Conservation (phyloP, 1,140 invertebrate species). For the Arctopsyche grandis region DNA sequence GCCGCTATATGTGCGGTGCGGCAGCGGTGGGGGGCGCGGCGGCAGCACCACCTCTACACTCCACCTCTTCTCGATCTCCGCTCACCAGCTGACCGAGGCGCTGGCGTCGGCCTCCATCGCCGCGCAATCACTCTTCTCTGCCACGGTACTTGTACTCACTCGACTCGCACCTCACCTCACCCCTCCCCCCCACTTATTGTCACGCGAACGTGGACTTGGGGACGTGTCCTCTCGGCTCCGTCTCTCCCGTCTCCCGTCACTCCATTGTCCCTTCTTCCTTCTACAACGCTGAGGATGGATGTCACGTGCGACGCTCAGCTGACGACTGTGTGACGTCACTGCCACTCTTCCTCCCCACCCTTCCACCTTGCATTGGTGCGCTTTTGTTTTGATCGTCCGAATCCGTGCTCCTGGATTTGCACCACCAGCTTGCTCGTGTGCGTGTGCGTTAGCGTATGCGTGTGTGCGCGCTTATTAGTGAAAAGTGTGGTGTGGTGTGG, state of each 20-base stretch:
- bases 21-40: conserved; percentile 24
- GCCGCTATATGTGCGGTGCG: conserved; percentile 17
- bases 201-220: no score
- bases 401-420: no score
- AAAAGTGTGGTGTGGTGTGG: no score
- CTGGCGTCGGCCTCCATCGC: background rate
- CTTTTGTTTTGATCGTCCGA: background rate
- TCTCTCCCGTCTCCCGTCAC: background rate
- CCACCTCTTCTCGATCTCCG: background rate
- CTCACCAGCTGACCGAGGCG: conserved; percentile 16
- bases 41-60: background rate
- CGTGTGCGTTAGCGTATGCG: background rate
- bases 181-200: background rate
- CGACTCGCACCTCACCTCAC: no score
- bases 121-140: conserved; percentile 1
- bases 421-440: background rate
- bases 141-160: background rate
- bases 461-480: background rate
- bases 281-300: no score
- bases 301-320: conserved; percentile 32
- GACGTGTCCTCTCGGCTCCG: background rate
- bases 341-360: no score
- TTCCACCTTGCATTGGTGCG: no score
- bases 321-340: conserved; percentile 32
- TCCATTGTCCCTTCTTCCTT: background rate